Evolutionary conservation across 2,797 vertebrate genomes (phyloP).

Genomic region (Malacoraja senta): DNA sequence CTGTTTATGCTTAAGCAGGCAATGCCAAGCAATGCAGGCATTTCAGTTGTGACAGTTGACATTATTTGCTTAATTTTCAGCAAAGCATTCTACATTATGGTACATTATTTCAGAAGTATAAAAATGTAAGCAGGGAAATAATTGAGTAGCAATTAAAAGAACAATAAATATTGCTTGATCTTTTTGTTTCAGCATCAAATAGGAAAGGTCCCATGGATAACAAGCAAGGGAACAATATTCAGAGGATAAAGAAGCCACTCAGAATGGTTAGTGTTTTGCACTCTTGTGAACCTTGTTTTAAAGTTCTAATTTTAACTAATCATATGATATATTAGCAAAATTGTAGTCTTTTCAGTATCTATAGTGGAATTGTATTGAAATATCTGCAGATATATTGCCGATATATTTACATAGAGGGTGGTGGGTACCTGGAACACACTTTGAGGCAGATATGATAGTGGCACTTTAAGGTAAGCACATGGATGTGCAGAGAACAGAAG

Average conservation of each 20-base stretch:
- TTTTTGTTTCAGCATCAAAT: not conserved
- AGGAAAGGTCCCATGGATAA: constrained; percentile 26
- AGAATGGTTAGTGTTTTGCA: constrained; percentile 29
- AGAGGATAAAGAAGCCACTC: constrained; percentile 10
- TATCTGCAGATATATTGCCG: not conserved
- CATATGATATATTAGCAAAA: not conserved
- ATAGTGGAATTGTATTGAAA: not conserved
- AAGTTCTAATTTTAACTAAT: not conserved
- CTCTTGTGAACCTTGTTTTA: not conserved
- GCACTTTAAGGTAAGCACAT: no score
- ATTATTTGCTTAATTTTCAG: not conserved
- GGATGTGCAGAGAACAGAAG: no score
- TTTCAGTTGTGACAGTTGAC: not conserved
- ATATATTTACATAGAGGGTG: no score
- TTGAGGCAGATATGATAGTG: no score
- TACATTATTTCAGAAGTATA: not conserved
- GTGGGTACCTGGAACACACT: no score
- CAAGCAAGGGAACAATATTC: constrained; percentile 25
- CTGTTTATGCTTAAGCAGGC: not conserved
- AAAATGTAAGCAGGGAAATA: not conserved
- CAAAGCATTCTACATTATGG: not conserved
- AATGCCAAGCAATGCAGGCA: not conserved
- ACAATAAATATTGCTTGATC: no score
- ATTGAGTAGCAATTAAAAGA: not conserved
- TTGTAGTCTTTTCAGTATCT: not conserved